phyloP scores from a whole-genome alignment of 2,797 vertebrate species.

The Coccyzus lansbergi region DNA sequence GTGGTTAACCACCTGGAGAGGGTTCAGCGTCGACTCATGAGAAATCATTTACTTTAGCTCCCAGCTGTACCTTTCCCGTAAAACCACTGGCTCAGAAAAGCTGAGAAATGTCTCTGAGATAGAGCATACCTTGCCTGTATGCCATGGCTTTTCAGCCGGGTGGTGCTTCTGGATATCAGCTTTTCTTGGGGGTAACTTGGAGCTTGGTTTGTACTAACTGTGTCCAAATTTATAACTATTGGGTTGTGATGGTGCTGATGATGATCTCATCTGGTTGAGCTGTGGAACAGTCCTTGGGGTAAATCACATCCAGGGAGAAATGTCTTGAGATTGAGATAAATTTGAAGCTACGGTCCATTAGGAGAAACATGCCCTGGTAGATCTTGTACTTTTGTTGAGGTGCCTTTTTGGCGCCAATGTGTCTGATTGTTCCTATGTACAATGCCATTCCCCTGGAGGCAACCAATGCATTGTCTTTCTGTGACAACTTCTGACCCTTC shows the following conservation, averaged over 20 bases:
- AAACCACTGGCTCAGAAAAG: background rate
- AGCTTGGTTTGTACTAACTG: background rate
- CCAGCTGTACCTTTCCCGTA: accelerated
- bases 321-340: background rate
- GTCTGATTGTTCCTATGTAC: background rate
- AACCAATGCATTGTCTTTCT: background rate
- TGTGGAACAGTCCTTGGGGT: background rate
- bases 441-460: background rate
- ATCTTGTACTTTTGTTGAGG: background rate
- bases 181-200: background rate
- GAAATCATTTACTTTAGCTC: background rate
- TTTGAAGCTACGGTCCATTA: background rate
- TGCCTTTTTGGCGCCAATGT: accelerated
- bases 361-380: background rate
- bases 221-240: background rate
- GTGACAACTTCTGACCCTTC: background rate
- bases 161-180: background rate
- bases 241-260: background rate
- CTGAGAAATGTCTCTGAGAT: background rate
- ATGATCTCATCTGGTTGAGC: background rate
- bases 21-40: accelerated
- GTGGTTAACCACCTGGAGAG: background rate
- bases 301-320: background rate
- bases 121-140: accelerated
- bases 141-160: background rate